Conservation (phyloP, 2,113 vertebrate genomes). For the Nyctibius bracteatus region DNA sequence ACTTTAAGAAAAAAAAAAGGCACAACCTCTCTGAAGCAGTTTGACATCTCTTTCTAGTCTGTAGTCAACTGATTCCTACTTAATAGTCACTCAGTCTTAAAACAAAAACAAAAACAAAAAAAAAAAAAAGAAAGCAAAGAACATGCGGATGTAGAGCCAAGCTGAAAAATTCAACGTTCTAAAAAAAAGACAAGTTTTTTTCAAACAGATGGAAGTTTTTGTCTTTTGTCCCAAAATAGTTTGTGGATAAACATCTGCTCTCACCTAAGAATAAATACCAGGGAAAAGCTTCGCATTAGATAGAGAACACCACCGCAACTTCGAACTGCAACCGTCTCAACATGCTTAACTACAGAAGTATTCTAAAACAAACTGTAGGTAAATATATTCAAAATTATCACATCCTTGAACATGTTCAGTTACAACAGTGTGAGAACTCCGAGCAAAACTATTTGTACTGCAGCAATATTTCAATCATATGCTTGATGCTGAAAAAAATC, state of each 20-base stretch:
- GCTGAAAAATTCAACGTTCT: background rate
- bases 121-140: background rate
- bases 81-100: background rate
- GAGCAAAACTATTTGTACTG: background rate
- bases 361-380: background rate
- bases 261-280: background rate
- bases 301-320: background rate
- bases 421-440: background rate
- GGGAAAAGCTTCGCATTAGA: background rate
- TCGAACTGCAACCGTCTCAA: constrained; percentile 2
- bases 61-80: background rate
- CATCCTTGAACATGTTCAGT: background rate
- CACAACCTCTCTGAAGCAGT: background rate
- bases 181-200: background rate
- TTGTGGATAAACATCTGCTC: background rate
- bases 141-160: background rate
- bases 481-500: background rate
- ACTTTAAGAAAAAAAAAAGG: background rate
- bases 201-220: background rate
- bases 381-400: constrained; percentile 6
- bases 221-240: background rate
- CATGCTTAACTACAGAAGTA: background rate
- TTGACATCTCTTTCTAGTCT: background rate
- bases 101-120: background rate
- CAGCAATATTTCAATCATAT: background rate